Conservation (phyloP, 2,797 vertebrate species). For the Epinephelus awoara region DNA sequence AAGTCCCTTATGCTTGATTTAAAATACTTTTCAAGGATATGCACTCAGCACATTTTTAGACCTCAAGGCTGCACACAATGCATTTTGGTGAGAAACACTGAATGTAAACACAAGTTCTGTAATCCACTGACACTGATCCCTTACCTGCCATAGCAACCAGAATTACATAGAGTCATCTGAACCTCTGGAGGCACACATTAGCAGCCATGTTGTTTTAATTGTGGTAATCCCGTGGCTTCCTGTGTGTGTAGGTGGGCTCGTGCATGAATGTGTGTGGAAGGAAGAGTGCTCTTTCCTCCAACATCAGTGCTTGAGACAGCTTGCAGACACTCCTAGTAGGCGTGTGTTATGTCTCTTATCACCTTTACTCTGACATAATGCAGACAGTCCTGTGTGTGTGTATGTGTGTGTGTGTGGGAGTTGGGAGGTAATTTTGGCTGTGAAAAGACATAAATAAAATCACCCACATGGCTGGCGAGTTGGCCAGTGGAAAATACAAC, state of each 20-base stretch:
- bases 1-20: too few species aligned
- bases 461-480: slow-evolving; percentile 44
- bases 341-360: slow-evolving; percentile 72
- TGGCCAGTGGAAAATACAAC: slow-evolving; percentile 54
- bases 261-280: slow-evolving; percentile 1
- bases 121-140: neutral
- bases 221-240: slow-evolving; percentile 52
- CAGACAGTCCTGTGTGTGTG: slow-evolving; percentile 36
- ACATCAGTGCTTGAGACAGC: slow-evolving; percentile 28
- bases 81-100: neutral
- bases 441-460: slow-evolving; percentile 59
- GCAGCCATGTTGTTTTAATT: slow-evolving; percentile 49
- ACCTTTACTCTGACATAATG: slow-evolving; percentile 50
- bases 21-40: neutral
- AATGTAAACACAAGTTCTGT: neutral
- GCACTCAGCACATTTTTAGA: neutral
- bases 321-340: slow-evolving; percentile 50
- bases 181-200: slow-evolving; percentile 26
- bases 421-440: slow-evolving; percentile 31
- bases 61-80: neutral
- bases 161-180: neutral
- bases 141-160: neutral
- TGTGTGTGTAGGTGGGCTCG: slow-evolving; percentile 43
- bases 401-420: slow-evolving; percentile 25
- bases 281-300: slow-evolving; percentile 8